A percentile compares a stretch with the other conserved stretches of the same genome.
phyloP scores from a whole-genome alignment of 2,888 invertebrate species.

The Meteorus cinctellus region DNA sequence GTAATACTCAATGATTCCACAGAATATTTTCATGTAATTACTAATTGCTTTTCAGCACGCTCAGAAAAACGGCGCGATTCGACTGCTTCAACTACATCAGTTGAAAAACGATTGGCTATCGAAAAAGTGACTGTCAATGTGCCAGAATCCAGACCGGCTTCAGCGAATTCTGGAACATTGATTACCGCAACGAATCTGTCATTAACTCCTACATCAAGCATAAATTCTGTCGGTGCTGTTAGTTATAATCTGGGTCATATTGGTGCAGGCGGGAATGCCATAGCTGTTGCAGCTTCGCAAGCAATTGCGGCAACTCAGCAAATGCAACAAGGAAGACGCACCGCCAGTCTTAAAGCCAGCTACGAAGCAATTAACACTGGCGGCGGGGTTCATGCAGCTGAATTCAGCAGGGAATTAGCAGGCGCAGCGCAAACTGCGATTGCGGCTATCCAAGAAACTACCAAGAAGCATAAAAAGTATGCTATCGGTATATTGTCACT shows the following conservation, averaged over 20 bases:
- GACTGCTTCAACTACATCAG: conserved; percentile 75
- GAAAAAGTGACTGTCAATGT: conserved; percentile 68
- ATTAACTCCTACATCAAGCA: conserved; percentile 65
- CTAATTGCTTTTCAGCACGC: conserved; percentile 72
- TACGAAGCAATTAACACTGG: conserved; percentile 90
- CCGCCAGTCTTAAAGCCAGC: conserved; percentile 94
- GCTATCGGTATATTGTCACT: conserved; percentile 9
- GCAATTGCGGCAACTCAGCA: conserved; percentile 96
- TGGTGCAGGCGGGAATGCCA: conserved; percentile 90
- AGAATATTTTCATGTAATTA: not conserved
- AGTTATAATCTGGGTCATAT: conserved; percentile 86
- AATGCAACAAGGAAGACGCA: conserved; percentile 95
- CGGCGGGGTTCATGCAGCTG: conserved; percentile 78
- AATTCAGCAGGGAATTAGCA: conserved; percentile 82
- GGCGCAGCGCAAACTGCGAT: conserved; percentile 84
- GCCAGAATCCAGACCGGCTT: conserved; percentile 69
- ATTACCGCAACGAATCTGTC: conserved; percentile 63
- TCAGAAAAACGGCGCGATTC: conserved; percentile 86
- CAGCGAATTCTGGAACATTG: conserved; percentile 69
- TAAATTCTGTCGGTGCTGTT: conserved; percentile 72
- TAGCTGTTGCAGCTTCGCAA: conserved; percentile 95
- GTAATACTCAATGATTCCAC: not conserved
- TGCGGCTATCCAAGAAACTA: conserved; percentile 80
- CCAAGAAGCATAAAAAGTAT: conserved; percentile 80
- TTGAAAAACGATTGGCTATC: conserved; percentile 75